phyloP scores from a whole-genome alignment of 2,113 vertebrate species.

The Gymnogyps californianus region DNA sequence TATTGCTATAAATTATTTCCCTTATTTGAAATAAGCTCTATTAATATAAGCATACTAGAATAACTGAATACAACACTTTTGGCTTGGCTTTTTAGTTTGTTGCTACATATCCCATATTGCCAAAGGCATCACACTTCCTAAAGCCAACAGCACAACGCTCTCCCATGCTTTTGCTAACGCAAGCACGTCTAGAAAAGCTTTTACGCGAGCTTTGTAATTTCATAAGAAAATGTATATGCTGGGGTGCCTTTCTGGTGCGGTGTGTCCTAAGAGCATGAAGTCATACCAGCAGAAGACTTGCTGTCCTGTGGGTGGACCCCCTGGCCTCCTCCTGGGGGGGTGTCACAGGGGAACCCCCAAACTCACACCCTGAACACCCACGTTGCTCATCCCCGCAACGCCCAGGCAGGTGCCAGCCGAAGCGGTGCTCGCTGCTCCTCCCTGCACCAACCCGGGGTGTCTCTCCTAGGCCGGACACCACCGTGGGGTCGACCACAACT shows the following conservation, averaged over 20 bases:
- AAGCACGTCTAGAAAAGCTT: neutral
- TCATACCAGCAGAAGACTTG: neutral
- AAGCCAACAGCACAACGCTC: neutral
- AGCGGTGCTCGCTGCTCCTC: neutral
- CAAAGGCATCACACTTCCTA: neutral
- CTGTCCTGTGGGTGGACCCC: neutral
- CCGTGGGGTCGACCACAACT: rapidly evolving
- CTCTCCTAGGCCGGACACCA: neutral
- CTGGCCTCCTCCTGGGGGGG: neutral
- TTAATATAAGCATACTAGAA: neutral
- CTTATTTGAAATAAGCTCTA: neutral
- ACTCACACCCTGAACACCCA: rapidly evolving
- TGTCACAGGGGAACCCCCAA: neutral
- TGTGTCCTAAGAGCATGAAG: neutral
- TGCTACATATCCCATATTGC: neutral
- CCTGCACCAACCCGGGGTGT: rapidly evolving
- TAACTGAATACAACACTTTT: neutral
- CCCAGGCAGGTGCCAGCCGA: neutral
- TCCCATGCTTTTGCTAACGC: neutral
- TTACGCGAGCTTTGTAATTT: neutral
- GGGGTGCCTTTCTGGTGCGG: neutral
- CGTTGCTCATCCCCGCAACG: rapidly evolving
- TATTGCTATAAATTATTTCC: neutral
- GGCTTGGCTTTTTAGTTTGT: neutral
- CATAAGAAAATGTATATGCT: rapidly evolving